phyloP scores from a whole-genome alignment of 2,113 vertebrate genomes.

The Poeciliopsis retropinna region DNA sequence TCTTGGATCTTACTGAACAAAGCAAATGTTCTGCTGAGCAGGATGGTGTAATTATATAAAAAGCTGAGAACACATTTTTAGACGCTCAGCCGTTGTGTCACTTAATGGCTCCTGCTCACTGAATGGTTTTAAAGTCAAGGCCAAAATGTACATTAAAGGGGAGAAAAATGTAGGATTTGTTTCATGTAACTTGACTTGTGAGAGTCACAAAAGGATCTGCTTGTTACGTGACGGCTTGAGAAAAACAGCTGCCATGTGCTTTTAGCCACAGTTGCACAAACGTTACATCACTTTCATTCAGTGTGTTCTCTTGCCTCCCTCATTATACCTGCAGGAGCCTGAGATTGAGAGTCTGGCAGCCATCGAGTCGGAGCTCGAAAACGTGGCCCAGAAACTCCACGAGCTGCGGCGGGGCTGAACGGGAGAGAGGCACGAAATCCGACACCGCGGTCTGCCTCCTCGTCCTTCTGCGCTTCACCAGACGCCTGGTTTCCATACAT shows the following conservation, averaged over 20 bases:
- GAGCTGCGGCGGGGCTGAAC: slow-evolving; percentile 81
- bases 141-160: background rate
- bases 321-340: slow-evolving; percentile 83
- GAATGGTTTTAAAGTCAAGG: background rate
- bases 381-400: slow-evolving; percentile 89
- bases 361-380: slow-evolving; percentile 94
- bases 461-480: slow-evolving; percentile 57
- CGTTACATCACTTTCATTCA: background rate
- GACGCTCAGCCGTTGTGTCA: background rate
- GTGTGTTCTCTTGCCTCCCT: background rate
- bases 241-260: background rate
- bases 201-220: too few relatives aligned
- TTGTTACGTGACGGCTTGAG: background rate
- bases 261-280: slow-evolving; percentile 1
- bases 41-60: background rate
- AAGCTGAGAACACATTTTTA: background rate
- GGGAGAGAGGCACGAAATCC: slow-evolving; percentile 5
- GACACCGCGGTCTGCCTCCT: slow-evolving; percentile 46
- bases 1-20: background rate
- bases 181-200: background rate
- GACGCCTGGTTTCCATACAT: slow-evolving; percentile 51
- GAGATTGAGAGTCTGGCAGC: slow-evolving; percentile 92
- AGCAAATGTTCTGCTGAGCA: background rate
- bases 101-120: background rate
- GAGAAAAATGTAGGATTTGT: background rate